phyloP scores from a whole-genome alignment of 2,888 invertebrate genomes.

The Cactoblastis cactorum region DNA sequence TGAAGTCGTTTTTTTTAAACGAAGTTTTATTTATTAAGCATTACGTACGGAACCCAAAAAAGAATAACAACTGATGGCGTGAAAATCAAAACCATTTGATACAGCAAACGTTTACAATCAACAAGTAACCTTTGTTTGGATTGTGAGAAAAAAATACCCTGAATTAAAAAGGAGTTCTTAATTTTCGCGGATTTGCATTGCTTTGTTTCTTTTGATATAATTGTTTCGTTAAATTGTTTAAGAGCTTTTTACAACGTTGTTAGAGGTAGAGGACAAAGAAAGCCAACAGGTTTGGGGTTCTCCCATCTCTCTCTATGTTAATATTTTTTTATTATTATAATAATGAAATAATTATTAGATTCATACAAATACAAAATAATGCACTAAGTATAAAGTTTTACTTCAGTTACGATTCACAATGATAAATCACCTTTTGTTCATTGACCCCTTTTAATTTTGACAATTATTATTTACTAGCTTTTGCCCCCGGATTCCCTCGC shows the following conservation, averaged over 20 bases:
- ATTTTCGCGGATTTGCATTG: constrained; percentile 25
- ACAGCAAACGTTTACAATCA: constrained; percentile 25
- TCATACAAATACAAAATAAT: no score
- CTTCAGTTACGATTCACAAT: no score
- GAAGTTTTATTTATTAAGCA: no score
- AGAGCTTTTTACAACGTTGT: not conserved
- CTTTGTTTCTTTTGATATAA: constrained; percentile 9
- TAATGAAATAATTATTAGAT: no score
- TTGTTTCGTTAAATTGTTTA: constrained; percentile 10
- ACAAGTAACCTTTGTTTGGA: constrained; percentile 48
- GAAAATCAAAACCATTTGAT: constrained; percentile 25
- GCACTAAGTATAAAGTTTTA: no score
- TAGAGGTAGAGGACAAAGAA: not conserved
- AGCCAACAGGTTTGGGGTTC: not conserved
- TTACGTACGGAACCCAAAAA: no score
- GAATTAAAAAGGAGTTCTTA: constrained; percentile 34
- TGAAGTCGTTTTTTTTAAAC: no score
- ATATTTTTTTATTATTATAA: not conserved
- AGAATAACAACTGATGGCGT: constrained; percentile 22
- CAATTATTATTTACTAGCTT: no score
- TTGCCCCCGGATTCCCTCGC: no score
- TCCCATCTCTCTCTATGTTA: not conserved
- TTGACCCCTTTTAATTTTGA: no score
- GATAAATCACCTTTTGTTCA: no score
- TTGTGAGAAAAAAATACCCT: constrained; percentile 56